A percentile compares a stretch with the other conserved stretches of the same genome.
Conservation (phyloP, 2,797 vertebrate species). For the Geotrypetes seraphini region DNA sequence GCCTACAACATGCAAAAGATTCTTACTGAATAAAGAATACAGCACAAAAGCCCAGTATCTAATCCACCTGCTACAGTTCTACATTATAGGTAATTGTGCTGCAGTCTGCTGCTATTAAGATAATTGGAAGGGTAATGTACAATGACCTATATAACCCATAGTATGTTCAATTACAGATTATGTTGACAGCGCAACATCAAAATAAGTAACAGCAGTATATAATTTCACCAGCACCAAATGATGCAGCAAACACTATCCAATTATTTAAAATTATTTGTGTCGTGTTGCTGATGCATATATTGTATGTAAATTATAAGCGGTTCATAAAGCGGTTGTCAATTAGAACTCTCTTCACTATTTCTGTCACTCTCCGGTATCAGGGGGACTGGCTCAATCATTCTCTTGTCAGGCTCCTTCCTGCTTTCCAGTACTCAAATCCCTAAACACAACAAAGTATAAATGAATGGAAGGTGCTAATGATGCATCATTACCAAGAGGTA, state of each 20-base stretch:
- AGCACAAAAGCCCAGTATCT: too few relatives aligned
- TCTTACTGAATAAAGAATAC: too few relatives aligned
- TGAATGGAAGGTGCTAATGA: slow-evolving; percentile 51
- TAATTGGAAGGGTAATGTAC: too few relatives aligned
- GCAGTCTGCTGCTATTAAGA: too few relatives aligned
- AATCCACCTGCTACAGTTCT: too few relatives aligned
- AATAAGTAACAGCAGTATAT: too few relatives aligned
- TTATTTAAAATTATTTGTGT: slow-evolving; percentile 36
- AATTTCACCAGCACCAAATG: too few relatives aligned
- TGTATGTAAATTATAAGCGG: slow-evolving; percentile 64
- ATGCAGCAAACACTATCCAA: slow-evolving; percentile 33
- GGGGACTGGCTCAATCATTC: slow-evolving; percentile 47
- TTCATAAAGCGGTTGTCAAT: slow-evolving; percentile 53
- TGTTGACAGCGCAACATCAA: too few relatives aligned
- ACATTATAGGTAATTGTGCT: too few relatives aligned
- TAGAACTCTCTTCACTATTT: slow-evolving; percentile 47
- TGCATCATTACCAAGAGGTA: slow-evolving; percentile 45
- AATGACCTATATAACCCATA: too few relatives aligned
- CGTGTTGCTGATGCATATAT: slow-evolving; percentile 44
- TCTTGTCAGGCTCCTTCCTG: slow-evolving; percentile 58
- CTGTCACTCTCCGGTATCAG: slow-evolving; percentile 47
- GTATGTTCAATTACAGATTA: too few relatives aligned
- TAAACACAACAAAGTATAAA: slow-evolving; percentile 61
- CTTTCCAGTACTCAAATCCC: slow-evolving; percentile 46
- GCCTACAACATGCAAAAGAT: too few relatives aligned